Evolutionary conservation across 2,797 vertebrate genomes (phyloP), one percentile per base, ranked within the genome.

Genomic region (Enteromius trimaculatus): DNA sequence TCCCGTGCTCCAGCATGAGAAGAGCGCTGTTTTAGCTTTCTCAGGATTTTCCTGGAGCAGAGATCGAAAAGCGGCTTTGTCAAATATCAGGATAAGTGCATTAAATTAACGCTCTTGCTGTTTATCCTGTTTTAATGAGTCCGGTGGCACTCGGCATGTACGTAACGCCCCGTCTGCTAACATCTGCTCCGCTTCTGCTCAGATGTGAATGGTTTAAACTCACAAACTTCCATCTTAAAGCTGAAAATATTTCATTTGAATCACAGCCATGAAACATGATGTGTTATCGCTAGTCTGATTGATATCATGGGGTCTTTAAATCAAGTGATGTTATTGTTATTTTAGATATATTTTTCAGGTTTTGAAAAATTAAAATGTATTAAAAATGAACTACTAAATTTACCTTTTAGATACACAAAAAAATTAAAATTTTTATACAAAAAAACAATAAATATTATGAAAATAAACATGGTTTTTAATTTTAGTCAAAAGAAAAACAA

Each of bases 11-110:
- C 83, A 82, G 77, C 72, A 85, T 44, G 42, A 78, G 62, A 85
- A 86, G 88, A 90, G 85, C 86, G 82, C 23, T 82, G 53, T 80
- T 76, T 77, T 86, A 89, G 71, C 83, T 86, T 86, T 86, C 85
- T 90, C 70, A 49, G 26, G 81, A 79, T 76, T 53, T 68, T 75
- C 66, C 68, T 69, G 14, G 16, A 66, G 64, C 31, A 37, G 31
- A 66, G 64, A 65, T 34, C 7, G 1, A 34, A 65, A 34, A 65
- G 64, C 64, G 8, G 64, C 64, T 65, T 66, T 66, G 64, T 66
- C 64, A 66, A 37, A 66, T 21, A 39, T 68, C 31, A 39, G 9
- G 34, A 13, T 68, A n/a, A 39, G 65, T 39, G 19, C 34, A 68
- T 39, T 68, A 68, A 68, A 68, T 68, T 68, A 68, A 19, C 16